phyloP scores from a whole-genome alignment of 2,797 vertebrate species.

The Hemitrygon akajei region DNA sequence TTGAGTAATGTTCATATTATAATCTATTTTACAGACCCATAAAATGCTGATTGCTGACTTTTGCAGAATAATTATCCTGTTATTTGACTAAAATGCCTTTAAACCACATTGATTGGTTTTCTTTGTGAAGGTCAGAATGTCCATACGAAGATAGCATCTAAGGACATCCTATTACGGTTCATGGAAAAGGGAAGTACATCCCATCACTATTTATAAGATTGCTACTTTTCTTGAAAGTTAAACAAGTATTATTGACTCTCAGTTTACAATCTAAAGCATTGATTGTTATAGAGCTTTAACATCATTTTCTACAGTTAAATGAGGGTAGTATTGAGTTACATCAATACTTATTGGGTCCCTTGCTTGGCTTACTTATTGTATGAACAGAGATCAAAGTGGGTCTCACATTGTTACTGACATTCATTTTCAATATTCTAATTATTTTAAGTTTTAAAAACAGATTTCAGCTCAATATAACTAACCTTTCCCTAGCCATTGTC shows the following conservation, averaged over 20 bases:
- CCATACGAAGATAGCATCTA: constrained; percentile 19
- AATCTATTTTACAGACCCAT: constrained; percentile 35
- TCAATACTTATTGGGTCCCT: constrained; percentile 22
- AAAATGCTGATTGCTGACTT: constrained; percentile 38
- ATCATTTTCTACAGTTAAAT: constrained; percentile 33
- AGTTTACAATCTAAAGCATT: constrained; percentile 13
- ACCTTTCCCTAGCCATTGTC: background rate
- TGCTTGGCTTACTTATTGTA: constrained; percentile 18
- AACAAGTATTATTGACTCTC: constrained; percentile 30
- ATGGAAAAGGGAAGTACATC: background rate
- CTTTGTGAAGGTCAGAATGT: constrained; percentile 28
- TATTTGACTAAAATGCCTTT: constrained; percentile 36
- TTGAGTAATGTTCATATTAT: constrained; percentile 33
- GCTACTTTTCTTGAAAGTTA: constrained; percentile 21
- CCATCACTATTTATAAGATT: background rate
- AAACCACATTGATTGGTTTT: constrained; percentile 33
- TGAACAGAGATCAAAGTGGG: background rate
- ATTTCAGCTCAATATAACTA: background rate
- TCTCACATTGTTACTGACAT: background rate
- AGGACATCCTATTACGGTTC: constrained; percentile 21
- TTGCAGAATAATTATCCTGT: constrained; percentile 29
- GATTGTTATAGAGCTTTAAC: constrained; percentile 27
- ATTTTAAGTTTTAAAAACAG: background rate
- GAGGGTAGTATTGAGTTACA: background rate
- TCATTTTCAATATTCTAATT: constrained; percentile 21